Base-by-base conservation (phyloP, 2,113 vertebrate species). In the Phycodurus eques region DNA sequence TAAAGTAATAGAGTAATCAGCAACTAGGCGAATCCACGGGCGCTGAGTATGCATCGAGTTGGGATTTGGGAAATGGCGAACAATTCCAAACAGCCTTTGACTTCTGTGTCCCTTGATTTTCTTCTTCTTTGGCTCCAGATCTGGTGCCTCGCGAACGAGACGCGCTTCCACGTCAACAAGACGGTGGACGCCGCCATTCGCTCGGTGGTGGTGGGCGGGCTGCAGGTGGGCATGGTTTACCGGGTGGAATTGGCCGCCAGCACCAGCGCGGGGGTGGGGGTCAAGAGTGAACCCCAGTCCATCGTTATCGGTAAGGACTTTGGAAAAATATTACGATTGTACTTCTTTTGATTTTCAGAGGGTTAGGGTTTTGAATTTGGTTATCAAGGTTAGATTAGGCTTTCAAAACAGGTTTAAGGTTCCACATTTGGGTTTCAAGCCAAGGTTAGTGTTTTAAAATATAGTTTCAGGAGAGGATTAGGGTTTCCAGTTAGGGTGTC, bases 131-230 rank as follows among this genome's bases (percentile, higher is more conserved):
- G 43, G 15, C 60, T 77, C 69, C 80, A 99, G 98, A 98, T 99
- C 80, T 99, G 97, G 98, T 99, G 98, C 88, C 91, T 99, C 10
- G 98, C 95, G 68, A 99, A 99, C 78, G 98, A 98, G 91, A 98
- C 95, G 2, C 94, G 96, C 43, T 99, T 99, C 92, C 96, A 99
- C 79, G 92, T 99, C 80, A 99, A 99, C 90, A 98, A 98, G 92
- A 99, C 96, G 0, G 98, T 99, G 85, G 98, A 99, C 74, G 96
- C 96, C 53, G 94, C 96, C 76, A 97, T 99, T 85, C 95, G 98
- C 7, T 99, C 97, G 6, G 96, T 99, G 78, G 94, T 99, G 83
- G 96, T 99, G 78, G 96, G 95, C 31, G 96, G 98, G 61, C 93
- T 99, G 43, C 96, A 96, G 90, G 94, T 94, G 68, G 97, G 98